Conservation (phyloP, 2,888 invertebrate species). For the Philopedon plagiatum region DNA sequence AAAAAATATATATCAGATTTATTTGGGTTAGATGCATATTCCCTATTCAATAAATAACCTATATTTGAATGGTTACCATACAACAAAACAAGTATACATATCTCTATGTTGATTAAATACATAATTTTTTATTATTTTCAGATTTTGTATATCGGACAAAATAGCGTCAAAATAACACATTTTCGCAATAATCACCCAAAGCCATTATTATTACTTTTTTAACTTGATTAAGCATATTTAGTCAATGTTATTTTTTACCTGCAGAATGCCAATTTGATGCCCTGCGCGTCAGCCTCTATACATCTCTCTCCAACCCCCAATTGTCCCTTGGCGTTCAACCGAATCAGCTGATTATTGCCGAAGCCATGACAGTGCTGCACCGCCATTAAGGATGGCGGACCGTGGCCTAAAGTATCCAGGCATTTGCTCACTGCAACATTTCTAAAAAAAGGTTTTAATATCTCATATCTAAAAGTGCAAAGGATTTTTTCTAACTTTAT, state of each 20-base stretch:
- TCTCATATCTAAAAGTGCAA: background rate
- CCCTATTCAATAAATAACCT: no score
- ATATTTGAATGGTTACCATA: no score
- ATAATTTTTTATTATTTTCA: no score
- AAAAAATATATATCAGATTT: no score
- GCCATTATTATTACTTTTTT: no score
- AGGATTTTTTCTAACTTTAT: no score
- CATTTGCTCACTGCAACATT: slow-evolving; percentile 87
- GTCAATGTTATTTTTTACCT: slow-evolving; percentile 64
- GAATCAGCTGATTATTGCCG: slow-evolving; percentile 93
- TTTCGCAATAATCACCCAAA: no score
- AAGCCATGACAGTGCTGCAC: slow-evolving; percentile 94
- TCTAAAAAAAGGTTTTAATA: slow-evolving; percentile 62
- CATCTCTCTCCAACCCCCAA: slow-evolving; percentile 95
- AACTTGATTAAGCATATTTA: background rate
- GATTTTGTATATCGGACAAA: no score
- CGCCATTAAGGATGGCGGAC: slow-evolving; percentile 92
- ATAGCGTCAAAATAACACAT: no score
- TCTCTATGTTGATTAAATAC: no score
- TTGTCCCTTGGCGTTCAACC: slow-evolving; percentile 95
- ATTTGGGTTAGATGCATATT: no score
- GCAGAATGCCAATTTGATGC: slow-evolving; percentile 91
- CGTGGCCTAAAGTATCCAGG: slow-evolving; percentile 94
- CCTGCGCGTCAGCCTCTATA: slow-evolving; percentile 89
- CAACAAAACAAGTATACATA: no score